Conservation (phyloP, 2,113 vertebrate species). For the Bubalus kerabau region DNA sequence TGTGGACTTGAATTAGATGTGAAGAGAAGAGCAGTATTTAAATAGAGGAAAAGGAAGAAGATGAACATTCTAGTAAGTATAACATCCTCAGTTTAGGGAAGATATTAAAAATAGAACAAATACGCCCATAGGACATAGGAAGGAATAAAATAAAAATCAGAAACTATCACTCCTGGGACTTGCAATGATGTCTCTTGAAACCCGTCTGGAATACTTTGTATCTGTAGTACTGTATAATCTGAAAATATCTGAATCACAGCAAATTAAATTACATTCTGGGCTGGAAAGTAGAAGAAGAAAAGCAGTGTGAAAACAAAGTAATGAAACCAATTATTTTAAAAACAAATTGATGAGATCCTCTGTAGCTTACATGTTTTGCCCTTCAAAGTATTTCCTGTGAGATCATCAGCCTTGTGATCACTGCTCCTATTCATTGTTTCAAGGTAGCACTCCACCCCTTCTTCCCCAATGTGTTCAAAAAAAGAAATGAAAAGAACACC, state of each 20-base stretch:
- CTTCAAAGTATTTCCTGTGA: not conserved
- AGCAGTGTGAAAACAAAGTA: conserved; percentile 26
- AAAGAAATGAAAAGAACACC: conserved; percentile 55
- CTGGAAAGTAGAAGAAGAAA: not conserved
- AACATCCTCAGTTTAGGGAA: not conserved
- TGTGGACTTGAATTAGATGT: not conserved
- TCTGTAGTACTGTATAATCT: not conserved
- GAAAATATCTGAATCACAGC: conserved; percentile 11
- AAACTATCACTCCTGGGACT: not conserved
- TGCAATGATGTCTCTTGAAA: not conserved
- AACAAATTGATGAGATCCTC: conserved; percentile 1
- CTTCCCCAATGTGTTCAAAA: not conserved
- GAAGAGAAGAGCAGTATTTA: not conserved
- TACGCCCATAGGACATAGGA: not conserved
- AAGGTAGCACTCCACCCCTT: not conserved
- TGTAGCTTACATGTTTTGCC: not conserved
- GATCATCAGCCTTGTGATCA: not conserved
- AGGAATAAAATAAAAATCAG: not conserved
- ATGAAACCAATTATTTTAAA: conserved; percentile 47
- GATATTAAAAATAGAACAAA: not conserved
- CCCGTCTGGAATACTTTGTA: not conserved
- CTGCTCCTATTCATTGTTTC: not conserved
- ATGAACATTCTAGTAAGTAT: not conserved
- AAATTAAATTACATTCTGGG: conserved; percentile 35
- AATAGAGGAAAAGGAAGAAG: not conserved